Evolutionary conservation across 2,888 invertebrate genomes (phyloP).

Genomic region (Lasioglossum vierecki): DNA sequence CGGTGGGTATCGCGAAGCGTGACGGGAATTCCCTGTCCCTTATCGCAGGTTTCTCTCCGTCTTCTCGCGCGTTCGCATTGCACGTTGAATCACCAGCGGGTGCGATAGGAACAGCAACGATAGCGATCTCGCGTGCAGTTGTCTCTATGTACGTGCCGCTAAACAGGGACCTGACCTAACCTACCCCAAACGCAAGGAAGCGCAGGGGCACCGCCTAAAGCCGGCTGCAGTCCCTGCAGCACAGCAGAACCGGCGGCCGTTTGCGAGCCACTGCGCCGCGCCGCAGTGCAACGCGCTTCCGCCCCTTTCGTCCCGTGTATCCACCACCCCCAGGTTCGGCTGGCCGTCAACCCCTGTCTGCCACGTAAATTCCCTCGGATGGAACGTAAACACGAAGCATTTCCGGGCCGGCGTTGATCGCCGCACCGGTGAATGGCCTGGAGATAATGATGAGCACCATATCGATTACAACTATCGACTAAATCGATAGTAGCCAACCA

Average conservation of each 20-base stretch:
- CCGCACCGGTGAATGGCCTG: too few relatives aligned
- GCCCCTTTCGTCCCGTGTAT: conserved; percentile 40
- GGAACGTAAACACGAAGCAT: conserved; percentile 40
- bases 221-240: conserved; percentile 37
- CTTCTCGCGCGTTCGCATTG: conserved; percentile 13
- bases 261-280: conserved; percentile 6
- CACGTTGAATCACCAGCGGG: neutral
- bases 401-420: neutral
- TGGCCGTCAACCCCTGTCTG: conserved; percentile 34
- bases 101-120: neutral
- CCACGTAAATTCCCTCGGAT: conserved; percentile 23
- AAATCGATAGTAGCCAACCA: too few relatives aligned
- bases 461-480: too few relatives aligned
- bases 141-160: neutral
- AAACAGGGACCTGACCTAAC: conserved; percentile 63
- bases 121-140: conserved; percentile 60
- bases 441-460: too few relatives aligned
- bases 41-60: conserved; percentile 19
- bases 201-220: conserved; percentile 62
- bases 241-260: conserved; percentile 25
- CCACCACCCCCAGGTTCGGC: conserved; percentile 27
- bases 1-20: conserved; percentile 9
- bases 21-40: conserved; percentile 1
- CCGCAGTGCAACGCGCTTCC: conserved; percentile 29
- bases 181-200: conserved; percentile 56